Conservation (phyloP, 2,888 invertebrate species). For the Labia minor region DNA sequence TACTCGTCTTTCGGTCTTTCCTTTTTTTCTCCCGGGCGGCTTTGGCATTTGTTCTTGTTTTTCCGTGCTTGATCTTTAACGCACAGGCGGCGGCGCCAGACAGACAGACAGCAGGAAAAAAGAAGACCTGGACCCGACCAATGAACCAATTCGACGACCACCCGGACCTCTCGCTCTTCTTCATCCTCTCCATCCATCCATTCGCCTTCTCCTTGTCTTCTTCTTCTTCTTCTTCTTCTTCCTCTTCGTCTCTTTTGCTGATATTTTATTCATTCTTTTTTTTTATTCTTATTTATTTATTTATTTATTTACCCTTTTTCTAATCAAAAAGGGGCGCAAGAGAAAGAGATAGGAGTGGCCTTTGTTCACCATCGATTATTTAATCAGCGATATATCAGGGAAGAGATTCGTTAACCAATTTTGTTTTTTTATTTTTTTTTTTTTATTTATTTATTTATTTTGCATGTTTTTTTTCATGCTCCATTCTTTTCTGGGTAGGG, state of each 20-base stretch:
- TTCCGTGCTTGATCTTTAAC: conserved; percentile 3
- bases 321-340: no score
- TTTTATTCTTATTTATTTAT: not conserved
- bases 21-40: not conserved
- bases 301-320: not conserved
- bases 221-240: no score
- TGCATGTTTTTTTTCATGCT: no score
- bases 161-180: conserved; percentile 3
- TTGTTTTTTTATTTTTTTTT: no score
- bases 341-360: no score
- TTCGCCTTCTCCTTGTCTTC: no score
- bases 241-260: not conserved
- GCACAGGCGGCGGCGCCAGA: conserved; percentile 3
- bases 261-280: conserved; percentile 2
- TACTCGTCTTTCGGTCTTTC: not conserved
- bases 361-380: no score
- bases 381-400: no score
- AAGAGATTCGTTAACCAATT: no score
- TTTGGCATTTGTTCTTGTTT: conserved; percentile 1
- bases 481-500: no score
- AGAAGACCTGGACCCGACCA: conserved; percentile 8
- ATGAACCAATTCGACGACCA: conserved; percentile 2
- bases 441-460: no score
- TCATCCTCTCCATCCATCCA: no score
- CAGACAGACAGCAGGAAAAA: not conserved